These are phyloP conservation scores for Pangasianodon gigas DNA, from an alignment of 2,113 vertebrate species.

Conservation along the genomic window DNA sequence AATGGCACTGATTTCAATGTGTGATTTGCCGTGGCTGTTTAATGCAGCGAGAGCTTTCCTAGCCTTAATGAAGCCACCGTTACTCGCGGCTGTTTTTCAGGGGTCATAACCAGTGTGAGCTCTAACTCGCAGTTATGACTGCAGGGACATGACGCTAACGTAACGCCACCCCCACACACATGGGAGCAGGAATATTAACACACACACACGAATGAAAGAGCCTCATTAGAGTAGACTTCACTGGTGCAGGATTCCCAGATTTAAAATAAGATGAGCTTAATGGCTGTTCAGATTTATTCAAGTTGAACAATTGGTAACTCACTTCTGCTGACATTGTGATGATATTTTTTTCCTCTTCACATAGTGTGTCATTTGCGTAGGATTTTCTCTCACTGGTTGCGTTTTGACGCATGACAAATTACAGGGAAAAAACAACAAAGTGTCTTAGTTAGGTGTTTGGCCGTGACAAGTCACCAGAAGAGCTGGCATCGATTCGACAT, in stretches of 20 bases:
- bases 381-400: neutral
- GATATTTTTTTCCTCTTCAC: neutral
- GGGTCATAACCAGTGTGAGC: constrained; percentile 53
- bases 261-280: neutral
- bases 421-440: neutral
- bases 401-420: neutral
- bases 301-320: neutral
- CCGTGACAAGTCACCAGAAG: neutral
- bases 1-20: constrained; percentile 54
- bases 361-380: neutral
- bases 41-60: constrained; percentile 42
- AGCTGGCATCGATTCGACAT: neutral
- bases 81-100: constrained; percentile 52
- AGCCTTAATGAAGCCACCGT: constrained; percentile 53
- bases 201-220: constrained; percentile 8
- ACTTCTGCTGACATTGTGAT: neutral
- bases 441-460: neutral
- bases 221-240: neutral
- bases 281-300: neutral
- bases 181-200: constrained; percentile 20
- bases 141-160: constrained; percentile 11
- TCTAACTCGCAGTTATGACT: constrained; percentile 33
- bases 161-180: constrained; percentile 30
- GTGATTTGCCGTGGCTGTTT: constrained; percentile 51
- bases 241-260: neutral